These are phyloP conservation scores for Orthosia cruda DNA, from an alignment of 2,888 invertebrate genomes.

Conservation along the genomic window DNA sequence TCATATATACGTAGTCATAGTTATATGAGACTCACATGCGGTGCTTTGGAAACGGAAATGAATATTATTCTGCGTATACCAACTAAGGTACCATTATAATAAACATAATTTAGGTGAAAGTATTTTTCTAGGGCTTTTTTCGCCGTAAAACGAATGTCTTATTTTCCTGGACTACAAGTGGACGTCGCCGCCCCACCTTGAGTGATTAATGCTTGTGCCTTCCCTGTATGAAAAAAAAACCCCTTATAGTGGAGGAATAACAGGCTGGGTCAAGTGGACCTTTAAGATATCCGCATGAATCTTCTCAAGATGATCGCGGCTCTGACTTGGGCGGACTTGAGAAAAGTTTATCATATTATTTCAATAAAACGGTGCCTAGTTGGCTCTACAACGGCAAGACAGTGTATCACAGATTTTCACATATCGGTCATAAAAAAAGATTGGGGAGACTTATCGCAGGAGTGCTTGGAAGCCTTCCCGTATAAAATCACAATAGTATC, in stretches of 20 bases:
- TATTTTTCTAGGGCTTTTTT: too few relatives aligned
- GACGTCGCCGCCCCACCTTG: too few relatives aligned
- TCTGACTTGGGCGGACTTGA: conserved; percentile 16
- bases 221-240: too few relatives aligned
- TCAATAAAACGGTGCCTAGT: conserved; percentile 19
- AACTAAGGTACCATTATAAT: not conserved
- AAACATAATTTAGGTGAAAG: too few relatives aligned
- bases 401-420: conserved; percentile 20
- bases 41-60: conserved; percentile 35
- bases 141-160: too few relatives aligned
- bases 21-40: not conserved
- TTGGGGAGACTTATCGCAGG: not conserved
- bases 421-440: not conserved
- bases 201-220: too few relatives aligned
- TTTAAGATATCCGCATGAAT: conserved; percentile 20
- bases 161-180: too few relatives aligned
- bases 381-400: conserved; percentile 5
- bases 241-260: too few relatives aligned
- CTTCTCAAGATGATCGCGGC: conserved; percentile 31
- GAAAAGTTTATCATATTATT: conserved; percentile 28
- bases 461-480: not conserved
- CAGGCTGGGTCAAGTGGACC: conserved; percentile 3
- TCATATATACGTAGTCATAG: too few relatives aligned
- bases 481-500: too few relatives aligned
- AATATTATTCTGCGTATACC: conserved; percentile 20